A percentile compares a stretch with the other conserved stretches of the same genome.
These are phyloP conservation scores for Passerculus sandwichensis DNA, from an alignment of 2,797 vertebrate genomes.

Conservation along the genomic window DNA sequence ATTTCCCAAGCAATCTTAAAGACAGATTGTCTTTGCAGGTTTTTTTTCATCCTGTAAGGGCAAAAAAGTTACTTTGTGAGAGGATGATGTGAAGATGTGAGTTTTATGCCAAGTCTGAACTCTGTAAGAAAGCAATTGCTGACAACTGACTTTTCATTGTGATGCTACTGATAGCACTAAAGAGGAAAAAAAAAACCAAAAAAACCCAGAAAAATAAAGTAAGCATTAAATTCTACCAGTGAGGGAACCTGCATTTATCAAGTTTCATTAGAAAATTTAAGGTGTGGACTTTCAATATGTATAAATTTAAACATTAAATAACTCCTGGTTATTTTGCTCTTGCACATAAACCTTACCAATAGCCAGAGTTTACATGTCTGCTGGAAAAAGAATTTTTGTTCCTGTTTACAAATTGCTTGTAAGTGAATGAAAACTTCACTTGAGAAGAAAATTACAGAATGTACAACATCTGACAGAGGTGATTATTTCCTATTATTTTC, in stretches of 20 bases:
- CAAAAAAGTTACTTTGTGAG: not conserved
- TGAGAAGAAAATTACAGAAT: not conserved
- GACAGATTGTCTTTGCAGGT: not conserved
- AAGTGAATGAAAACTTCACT: not conserved
- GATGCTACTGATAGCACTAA: not conserved
- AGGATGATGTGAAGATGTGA: not conserved
- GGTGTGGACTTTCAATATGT: not conserved
- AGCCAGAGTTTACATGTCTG: accelerated
- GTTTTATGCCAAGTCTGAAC: not conserved
- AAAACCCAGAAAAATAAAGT: not conserved
- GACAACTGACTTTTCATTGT: not conserved
- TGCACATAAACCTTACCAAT: not conserved
- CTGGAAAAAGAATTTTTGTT: not conserved
- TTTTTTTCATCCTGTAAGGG: not conserved
- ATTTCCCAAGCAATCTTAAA: not conserved
- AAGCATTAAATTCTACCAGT: not conserved
- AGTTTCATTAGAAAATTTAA: not conserved
- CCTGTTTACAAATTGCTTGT: not conserved
- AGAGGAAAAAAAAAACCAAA: accelerated
- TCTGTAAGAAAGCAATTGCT: not conserved
- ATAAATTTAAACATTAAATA: not conserved
- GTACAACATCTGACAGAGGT: not conserved
- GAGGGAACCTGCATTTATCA: not conserved
- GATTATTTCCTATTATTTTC: not conserved
- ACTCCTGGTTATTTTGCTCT: not conserved